Conservation (phyloP, 2,888 invertebrate species). For the Sphinx pinastri region DNA sequence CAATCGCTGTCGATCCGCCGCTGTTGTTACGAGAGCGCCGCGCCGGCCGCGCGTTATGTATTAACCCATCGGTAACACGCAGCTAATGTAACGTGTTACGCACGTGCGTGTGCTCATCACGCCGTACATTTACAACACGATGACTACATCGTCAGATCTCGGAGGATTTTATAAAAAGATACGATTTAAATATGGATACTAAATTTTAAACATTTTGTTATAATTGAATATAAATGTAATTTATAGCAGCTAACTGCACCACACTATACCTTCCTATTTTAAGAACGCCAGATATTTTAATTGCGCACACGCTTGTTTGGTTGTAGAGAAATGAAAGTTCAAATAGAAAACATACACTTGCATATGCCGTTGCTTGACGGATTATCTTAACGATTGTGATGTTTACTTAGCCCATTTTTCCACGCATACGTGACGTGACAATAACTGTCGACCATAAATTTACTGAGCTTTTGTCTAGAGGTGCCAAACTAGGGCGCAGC, state of each 20-base stretch:
- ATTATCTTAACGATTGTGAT: background rate
- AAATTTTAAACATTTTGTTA: background rate
- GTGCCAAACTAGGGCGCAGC: too few relatives aligned
- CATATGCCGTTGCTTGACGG: background rate
- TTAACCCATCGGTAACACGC: constrained; percentile 15
- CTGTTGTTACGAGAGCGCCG: constrained; percentile 16
- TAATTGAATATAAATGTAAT: background rate
- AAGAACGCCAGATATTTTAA: background rate
- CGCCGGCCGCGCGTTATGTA: background rate
- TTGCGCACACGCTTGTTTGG: background rate
- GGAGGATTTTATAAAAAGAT: background rate
- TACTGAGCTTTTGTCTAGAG: background rate
- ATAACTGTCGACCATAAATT: background rate
- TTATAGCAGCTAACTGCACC: background rate
- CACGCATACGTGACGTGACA: background rate
- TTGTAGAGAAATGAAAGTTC: constrained; percentile 1
- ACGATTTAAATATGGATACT: background rate
- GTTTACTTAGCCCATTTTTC: background rate
- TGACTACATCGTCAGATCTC: background rate
- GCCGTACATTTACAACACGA: background rate
- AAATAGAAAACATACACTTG: constrained; percentile 6
- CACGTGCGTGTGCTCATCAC: constrained; percentile 22
- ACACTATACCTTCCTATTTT: background rate
- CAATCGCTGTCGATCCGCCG: constrained; percentile 10
- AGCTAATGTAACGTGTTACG: constrained; percentile 16